Conservation (phyloP, 2,888 invertebrate genomes). For the Sympetrum striolatum region DNA sequence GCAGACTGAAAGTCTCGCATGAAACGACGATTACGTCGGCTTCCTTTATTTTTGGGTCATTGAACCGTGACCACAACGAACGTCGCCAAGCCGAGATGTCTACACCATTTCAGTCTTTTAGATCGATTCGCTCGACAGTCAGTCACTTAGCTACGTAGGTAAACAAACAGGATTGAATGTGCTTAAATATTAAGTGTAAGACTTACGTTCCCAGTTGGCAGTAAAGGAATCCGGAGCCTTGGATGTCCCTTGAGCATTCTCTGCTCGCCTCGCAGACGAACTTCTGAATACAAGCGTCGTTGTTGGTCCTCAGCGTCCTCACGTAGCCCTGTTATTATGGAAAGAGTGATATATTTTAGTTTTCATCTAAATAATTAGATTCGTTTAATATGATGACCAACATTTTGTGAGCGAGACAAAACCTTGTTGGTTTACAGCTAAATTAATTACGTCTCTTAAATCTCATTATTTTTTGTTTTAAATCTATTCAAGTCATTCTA, state of each 20-base stretch:
- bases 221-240: slow-evolving; percentile 77
- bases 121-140: too few species aligned
- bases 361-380: too few species aligned
- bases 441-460: too few species aligned
- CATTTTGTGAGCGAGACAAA: too few species aligned
- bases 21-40: background rate
- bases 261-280: slow-evolving; percentile 89
- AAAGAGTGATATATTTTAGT: background rate
- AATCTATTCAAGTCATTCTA: too few species aligned
- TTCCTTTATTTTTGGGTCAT: background rate
- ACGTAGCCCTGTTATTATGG: slow-evolving; percentile 74
- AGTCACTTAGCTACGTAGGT: too few species aligned
- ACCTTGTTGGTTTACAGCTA: too few species aligned
- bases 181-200: slow-evolving; percentile 19
- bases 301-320: slow-evolving; percentile 73
- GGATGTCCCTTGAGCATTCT: slow-evolving; percentile 82
- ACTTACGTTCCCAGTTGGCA: slow-evolving; percentile 94
- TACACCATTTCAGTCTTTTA: background rate
- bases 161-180: too few species aligned
- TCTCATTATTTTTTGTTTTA: too few species aligned
- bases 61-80: background rate
- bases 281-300: slow-evolving; percentile 85
- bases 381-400: too few species aligned
- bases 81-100: background rate
- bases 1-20: background rate